Conservation (phyloP, 2,888 invertebrate species). For the Epinotia brunnichana region DNA sequence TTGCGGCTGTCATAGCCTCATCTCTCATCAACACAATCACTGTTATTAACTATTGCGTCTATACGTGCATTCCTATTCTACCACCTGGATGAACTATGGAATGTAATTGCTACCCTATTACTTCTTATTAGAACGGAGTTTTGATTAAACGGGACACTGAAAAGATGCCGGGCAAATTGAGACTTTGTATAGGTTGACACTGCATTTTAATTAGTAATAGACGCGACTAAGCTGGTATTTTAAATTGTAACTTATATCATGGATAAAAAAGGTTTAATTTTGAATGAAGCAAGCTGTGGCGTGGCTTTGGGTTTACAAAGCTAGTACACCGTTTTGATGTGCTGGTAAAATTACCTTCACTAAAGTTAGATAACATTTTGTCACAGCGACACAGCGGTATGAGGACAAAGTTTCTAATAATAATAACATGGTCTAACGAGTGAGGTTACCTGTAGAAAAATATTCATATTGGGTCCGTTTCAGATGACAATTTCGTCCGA, state of each 20-base stretch:
- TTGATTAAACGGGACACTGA: too few relatives aligned
- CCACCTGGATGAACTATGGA: slow-evolving; percentile 78
- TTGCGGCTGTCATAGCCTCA: too few relatives aligned
- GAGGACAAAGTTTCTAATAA: neutral
- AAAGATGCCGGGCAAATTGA: neutral
- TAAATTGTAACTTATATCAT: neutral
- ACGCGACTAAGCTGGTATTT: neutral
- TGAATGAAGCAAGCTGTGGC: neutral
- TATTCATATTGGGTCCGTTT: neutral
- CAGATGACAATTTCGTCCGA: neutral
- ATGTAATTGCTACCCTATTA: slow-evolving; percentile 73
- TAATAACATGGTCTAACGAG: neutral
- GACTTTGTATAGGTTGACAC: slow-evolving; percentile 5
- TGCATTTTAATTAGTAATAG: slow-evolving; percentile 8
- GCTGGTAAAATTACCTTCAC: slow-evolving; percentile 12
- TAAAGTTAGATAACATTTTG: slow-evolving; percentile 21
- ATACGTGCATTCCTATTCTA: slow-evolving; percentile 88
- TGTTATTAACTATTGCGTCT: slow-evolving; percentile 81
- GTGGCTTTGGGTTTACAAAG: slow-evolving; percentile 8
- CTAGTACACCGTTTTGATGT: neutral
- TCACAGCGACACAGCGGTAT: neutral
- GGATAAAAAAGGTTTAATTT: neutral
- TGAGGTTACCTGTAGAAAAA: too few relatives aligned
- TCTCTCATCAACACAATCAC: too few relatives aligned
- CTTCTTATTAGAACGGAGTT: too few relatives aligned